A percentile compares a stretch with the other conserved stretches of the same genome.
Conservation (phyloP, 1,140 invertebrate species). For the Popillia japonica region DNA sequence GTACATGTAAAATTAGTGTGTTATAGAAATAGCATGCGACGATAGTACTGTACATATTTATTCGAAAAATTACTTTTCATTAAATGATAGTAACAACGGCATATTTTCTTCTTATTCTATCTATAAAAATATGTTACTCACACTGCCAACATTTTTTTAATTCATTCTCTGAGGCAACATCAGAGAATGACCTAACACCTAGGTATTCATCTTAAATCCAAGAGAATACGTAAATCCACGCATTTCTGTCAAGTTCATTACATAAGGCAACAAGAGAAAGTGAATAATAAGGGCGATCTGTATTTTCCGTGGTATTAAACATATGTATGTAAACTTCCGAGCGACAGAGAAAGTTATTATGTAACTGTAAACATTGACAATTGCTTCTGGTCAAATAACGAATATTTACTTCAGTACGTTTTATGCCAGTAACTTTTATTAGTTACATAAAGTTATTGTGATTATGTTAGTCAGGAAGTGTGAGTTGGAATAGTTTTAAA, state of each 20-base stretch:
- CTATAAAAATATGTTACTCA: too few species aligned
- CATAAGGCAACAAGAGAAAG: slow-evolving; percentile 12
- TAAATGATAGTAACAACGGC: too few species aligned
- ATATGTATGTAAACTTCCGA: slow-evolving; percentile 12
- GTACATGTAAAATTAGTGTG: too few species aligned
- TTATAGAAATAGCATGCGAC: too few species aligned
- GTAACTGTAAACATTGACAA: slow-evolving; percentile 10
- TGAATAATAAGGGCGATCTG: slow-evolving; percentile 1
- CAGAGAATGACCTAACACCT: too few species aligned
- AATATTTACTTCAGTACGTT: background rate
- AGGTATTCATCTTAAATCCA: too few species aligned
- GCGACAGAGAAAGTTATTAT: slow-evolving; percentile 32
- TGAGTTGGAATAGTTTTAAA: background rate
- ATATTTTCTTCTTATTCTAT: too few species aligned
- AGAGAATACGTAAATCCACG: background rate
- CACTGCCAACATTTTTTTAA: too few species aligned
- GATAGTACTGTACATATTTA: too few species aligned
- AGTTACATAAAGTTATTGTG: background rate
- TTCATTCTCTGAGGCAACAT: too few species aligned
- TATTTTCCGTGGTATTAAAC: slow-evolving; percentile 25
- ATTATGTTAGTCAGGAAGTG: background rate
- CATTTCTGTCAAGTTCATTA: background rate
- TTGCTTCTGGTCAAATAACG: slow-evolving; percentile 9
- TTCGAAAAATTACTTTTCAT: too few species aligned
- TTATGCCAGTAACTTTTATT: background rate